Percentiles rank a stretch among this genome's conserved stretches.
phyloP scores from a whole-genome alignment of 1,140 invertebrate species.

The Pseudomyrmex pallidus region DNA sequence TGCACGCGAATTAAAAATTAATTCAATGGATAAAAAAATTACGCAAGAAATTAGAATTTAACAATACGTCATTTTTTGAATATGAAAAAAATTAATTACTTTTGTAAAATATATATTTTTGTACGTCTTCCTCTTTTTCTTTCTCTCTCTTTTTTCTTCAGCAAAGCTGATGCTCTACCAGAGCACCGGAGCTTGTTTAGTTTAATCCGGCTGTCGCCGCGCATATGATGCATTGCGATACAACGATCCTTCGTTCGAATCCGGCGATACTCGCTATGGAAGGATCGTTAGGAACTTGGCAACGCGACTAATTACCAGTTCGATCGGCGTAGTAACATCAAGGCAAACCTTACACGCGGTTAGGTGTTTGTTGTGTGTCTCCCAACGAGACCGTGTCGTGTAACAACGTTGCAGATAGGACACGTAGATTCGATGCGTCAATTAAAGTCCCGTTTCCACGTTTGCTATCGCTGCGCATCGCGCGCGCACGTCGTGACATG shows the following conservation, averaged over 20 bases:
- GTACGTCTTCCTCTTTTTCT: too few species aligned
- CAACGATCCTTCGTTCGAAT: conserved; percentile 22
- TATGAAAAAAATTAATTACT: too few species aligned
- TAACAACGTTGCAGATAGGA: background rate
- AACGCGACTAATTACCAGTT: conserved; percentile 52
- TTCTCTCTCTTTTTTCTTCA: background rate
- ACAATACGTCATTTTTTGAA: too few species aligned
- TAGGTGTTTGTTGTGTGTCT: background rate
- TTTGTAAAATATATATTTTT: too few species aligned
- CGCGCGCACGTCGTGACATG: background rate
- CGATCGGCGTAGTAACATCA: conserved; percentile 34
- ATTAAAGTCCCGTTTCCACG: conserved; percentile 13
- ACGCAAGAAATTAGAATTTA: too few species aligned
- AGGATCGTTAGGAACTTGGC: conserved; percentile 47
- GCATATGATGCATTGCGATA: conserved; percentile 32
- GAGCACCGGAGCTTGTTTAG: conserved; percentile 28
- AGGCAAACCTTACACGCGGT: conserved; percentile 22
- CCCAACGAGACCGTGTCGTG: background rate
- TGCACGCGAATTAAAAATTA: too few species aligned
- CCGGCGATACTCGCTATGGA: conserved; percentile 25
- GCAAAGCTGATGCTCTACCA: conserved; percentile 8
- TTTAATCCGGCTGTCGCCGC: conserved; percentile 28
- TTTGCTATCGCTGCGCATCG: background rate
- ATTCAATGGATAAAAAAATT: too few species aligned
- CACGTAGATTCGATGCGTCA: background rate